These are phyloP conservation scores for Dendrocopos noguchii DNA, from an alignment of 2,113 vertebrate genomes.

Conservation along the genomic window DNA sequence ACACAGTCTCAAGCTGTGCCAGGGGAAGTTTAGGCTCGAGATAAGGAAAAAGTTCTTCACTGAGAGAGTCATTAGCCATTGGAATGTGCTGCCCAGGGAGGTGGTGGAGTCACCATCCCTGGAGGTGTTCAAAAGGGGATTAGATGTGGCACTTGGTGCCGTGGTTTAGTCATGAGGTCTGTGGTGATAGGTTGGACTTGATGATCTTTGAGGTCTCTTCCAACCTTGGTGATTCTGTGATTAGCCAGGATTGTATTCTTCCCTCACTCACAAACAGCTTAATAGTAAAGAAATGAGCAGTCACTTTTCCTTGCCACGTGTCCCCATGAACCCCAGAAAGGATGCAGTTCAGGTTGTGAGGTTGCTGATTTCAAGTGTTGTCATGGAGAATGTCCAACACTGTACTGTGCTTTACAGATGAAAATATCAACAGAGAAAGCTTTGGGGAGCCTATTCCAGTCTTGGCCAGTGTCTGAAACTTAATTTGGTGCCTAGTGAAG, in stretches of 20 bases:
- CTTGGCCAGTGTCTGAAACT: neutral
- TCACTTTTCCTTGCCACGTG: neutral
- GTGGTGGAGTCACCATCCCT: too few relatives aligned
- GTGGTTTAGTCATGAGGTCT: too few relatives aligned
- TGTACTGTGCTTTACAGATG: neutral
- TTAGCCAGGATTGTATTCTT: accelerated
- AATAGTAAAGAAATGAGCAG: neutral
- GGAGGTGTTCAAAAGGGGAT: too few relatives aligned
- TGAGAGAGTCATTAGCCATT: too few relatives aligned
- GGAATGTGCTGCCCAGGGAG: too few relatives aligned
- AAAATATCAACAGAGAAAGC: neutral
- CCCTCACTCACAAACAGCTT: neutral
- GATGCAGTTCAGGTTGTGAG: neutral
- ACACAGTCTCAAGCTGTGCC: too few relatives aligned
- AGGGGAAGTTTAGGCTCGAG: too few relatives aligned
- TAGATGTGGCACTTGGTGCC: too few relatives aligned
- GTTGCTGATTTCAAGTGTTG: neutral
- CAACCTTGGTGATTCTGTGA: too few relatives aligned
- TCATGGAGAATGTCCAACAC: neutral
- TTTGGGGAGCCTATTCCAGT: neutral
- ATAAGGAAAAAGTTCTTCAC: too few relatives aligned
- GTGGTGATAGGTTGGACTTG: too few relatives aligned
- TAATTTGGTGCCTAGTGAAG: neutral
- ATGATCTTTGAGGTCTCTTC: too few relatives aligned
- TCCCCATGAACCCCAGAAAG: neutral